Conservation (phyloP, 2,113 vertebrate species). For the Herpetotheres cachinnans region DNA sequence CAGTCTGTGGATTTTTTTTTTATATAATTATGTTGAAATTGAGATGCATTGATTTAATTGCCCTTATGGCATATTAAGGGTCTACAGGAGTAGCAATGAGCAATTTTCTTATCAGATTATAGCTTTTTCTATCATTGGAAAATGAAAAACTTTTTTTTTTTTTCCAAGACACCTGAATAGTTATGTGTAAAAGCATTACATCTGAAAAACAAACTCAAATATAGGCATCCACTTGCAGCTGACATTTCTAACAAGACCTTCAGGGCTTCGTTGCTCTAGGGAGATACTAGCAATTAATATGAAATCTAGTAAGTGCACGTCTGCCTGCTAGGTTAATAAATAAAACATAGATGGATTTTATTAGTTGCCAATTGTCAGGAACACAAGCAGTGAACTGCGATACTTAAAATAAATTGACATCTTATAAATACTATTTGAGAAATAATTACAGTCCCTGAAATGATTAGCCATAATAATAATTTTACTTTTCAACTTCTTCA, state of each 20-base stretch:
- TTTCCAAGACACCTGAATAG: neutral
- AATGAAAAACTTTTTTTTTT: neutral
- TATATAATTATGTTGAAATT: neutral
- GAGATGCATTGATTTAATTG: neutral
- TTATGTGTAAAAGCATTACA: neutral
- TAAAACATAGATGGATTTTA: neutral
- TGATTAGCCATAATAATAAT: neutral
- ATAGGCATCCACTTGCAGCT: neutral
- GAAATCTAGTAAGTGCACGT: neutral
- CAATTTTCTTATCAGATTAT: neutral
- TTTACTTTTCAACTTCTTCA: neutral
- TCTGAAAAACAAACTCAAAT: neutral
- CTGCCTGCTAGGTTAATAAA: conserved; percentile 19
- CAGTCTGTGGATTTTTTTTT: neutral
- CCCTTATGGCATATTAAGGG: neutral
- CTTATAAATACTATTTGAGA: conserved; percentile 11
- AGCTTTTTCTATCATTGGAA: neutral
- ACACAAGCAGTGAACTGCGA: neutral
- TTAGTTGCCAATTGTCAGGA: neutral
- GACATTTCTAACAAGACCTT: conserved; percentile 9
- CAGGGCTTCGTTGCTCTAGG: neutral
- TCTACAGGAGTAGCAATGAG: neutral
- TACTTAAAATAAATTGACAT: conserved; percentile 12
- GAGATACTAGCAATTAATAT: conserved; percentile 11
- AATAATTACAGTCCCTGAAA: conserved; percentile 22